These are phyloP conservation scores for Menura novaehollandiae DNA, from an alignment of 2,113 vertebrate species.

Conservation along the genomic window DNA sequence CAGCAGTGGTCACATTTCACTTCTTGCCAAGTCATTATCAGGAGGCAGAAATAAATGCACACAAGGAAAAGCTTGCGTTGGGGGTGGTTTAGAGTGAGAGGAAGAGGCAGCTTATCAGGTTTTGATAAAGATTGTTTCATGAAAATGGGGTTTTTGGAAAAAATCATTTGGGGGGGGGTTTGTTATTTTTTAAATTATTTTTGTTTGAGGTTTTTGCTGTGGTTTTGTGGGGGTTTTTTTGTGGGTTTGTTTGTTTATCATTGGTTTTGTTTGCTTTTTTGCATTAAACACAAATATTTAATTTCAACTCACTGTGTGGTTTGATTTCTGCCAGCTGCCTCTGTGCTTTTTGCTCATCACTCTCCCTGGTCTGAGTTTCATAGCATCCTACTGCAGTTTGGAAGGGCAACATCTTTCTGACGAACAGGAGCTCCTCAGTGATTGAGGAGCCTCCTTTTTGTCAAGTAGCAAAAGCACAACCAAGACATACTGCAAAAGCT, in stretches of 20 bases:
- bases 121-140: background rate
- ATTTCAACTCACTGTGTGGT: background rate
- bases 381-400: background rate
- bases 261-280: background rate
- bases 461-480: background rate
- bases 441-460: background rate
- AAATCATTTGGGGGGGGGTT: too few species aligned
- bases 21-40: background rate
- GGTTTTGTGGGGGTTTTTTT: background rate
- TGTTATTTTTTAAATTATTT: background rate
- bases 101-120: background rate
- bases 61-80: background rate
- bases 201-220: background rate
- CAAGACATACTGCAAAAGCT: background rate
- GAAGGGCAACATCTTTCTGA: background rate
- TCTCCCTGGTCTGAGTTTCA: background rate
- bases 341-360: fast-evolving
- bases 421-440: background rate
- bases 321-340: background rate
- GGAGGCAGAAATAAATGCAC: background rate
- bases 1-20: background rate
- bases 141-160: background rate
- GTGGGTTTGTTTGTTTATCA: background rate
- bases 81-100: background rate
- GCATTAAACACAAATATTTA: background rate